Evolutionary conservation across 2,113 vertebrate genomes (phyloP).

Genomic region (Papio anubis): DNA sequence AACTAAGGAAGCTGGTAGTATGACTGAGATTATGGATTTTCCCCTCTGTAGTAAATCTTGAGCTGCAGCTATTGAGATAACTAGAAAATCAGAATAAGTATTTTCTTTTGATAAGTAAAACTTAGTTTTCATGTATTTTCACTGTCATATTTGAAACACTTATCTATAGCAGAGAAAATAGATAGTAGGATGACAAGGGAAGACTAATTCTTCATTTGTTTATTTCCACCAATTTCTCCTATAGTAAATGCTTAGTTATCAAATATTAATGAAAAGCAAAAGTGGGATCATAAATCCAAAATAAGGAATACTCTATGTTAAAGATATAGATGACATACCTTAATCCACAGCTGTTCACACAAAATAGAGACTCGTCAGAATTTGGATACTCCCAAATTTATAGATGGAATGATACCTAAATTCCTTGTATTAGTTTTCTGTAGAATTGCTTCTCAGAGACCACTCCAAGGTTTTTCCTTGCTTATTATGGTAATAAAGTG

Average conservation of each 20-base stretch:
- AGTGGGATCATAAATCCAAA: background rate
- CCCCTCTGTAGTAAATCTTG: background rate
- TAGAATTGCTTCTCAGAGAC: background rate
- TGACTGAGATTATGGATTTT: background rate
- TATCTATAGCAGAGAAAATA: background rate
- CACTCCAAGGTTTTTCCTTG: background rate
- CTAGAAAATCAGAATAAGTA: background rate
- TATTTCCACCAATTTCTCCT: background rate
- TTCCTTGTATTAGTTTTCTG: background rate
- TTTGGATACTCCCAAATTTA: background rate
- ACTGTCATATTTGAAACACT: background rate
- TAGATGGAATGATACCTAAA: background rate
- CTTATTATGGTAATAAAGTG: background rate
- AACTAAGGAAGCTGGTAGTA: background rate
- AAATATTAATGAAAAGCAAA: constrained; percentile 6
- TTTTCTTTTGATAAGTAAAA: constrained; percentile 9
- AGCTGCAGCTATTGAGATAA: background rate
- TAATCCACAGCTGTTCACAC: background rate
- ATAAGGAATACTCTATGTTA: background rate
- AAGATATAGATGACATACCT: background rate
- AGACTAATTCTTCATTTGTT: background rate
- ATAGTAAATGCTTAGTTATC: background rate
- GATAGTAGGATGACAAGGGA: background rate
- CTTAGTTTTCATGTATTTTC: constrained; percentile 2
- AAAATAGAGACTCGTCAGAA: background rate